Evolutionary conservation across 30 jellyfish, hydroid and myxozoan species (phyloP), one percentile per base, ranked within the genome.

Genomic region (Pseudorhiza aurosa): DNA sequence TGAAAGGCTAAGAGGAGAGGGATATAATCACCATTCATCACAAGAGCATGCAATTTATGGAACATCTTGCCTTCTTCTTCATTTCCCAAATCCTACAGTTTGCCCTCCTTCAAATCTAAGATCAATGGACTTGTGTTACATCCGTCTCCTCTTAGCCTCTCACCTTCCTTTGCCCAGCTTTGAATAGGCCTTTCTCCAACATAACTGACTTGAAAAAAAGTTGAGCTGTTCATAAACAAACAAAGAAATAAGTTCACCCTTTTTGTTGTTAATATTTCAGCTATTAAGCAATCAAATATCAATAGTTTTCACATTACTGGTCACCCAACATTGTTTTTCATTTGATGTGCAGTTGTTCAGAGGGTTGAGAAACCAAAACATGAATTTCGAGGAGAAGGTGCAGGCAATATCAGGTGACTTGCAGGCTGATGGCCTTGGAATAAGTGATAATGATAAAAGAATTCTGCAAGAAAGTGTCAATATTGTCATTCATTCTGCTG

Each of bases 401-500:
- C 85, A 77, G 28, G 93, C 98, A 12, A 75, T 92, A 24, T 81
- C 87, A 22, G 98, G 98, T 7, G 98, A 92, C 51, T 18, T 92
- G 59, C 79, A 64, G 67, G 68, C 49, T 27, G 76, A 69, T 44
- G 83, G 87, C 1, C 94, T 92, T 62, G 98, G 98, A 1, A 71
- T 92, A 8, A 24, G 89, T 53, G 88, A 68, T 24, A 88, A 65
- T n/a, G 96, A 92, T 50, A 56, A 81, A 24, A 28, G 14, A 39
- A 8, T 55, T 7, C 28, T 92, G 69, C 82, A 43, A 44, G 96
- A 92, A 31, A 80, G 58, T 58, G 96, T 86, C 58, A 90, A 92
- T 19, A 92, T 92, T 27, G 90, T 92, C 28, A 92, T 92, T 14
- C 98, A 92, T 58, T 73, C 95, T 8, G 98, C 98, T 58, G 98